A percentile compares a stretch with the other conserved stretches of the same genome.
These are phyloP conservation scores for Bombus superbus DNA, from an alignment of 1,140 invertebrate genomes.

Conservation along the genomic window DNA sequence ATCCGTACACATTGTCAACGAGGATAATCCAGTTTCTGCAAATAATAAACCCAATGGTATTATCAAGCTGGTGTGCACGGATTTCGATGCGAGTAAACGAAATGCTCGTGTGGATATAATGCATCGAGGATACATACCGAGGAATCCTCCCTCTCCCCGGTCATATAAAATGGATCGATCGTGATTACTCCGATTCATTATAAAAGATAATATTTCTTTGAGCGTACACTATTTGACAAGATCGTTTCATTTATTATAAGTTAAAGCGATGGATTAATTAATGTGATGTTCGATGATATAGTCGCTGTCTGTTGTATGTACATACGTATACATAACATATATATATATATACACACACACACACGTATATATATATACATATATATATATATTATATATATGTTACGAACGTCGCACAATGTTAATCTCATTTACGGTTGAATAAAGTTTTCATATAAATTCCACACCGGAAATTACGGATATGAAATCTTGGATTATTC, in stretches of 20 bases:
- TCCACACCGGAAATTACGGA: not conserved
- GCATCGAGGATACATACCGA: not conserved
- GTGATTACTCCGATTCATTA: constrained; percentile 11
- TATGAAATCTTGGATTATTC: constrained; percentile 4
- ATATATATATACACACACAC: not conserved
- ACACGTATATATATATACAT: not conserved
- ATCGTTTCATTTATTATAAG: constrained; percentile 13
- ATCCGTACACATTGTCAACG: constrained; percentile 43
- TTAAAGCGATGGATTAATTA: constrained; percentile 39
- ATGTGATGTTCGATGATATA: constrained; percentile 46
- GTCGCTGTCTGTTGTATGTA: constrained; percentile 51
- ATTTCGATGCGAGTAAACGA: constrained; percentile 1
- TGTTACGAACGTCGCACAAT: constrained; percentile 52
- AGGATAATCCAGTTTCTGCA: constrained; percentile 50
- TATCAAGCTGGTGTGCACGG: not conserved
- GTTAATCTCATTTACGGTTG: constrained; percentile 53
- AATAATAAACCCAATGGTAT: constrained; percentile 41
- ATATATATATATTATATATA: constrained; percentile 17
- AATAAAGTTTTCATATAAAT: constrained; percentile 57
- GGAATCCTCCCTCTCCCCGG: not conserved
- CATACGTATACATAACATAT: constrained; percentile 28
- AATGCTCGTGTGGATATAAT: not conserved
- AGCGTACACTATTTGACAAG: not conserved
- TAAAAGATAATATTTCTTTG: constrained; percentile 41
- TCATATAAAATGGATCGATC: not conserved